A percentile compares a stretch with the other conserved stretches of the same genome.
phyloP scores from a whole-genome alignment of 2,797 vertebrate species.

The Zenarchopterus dispar region DNA sequence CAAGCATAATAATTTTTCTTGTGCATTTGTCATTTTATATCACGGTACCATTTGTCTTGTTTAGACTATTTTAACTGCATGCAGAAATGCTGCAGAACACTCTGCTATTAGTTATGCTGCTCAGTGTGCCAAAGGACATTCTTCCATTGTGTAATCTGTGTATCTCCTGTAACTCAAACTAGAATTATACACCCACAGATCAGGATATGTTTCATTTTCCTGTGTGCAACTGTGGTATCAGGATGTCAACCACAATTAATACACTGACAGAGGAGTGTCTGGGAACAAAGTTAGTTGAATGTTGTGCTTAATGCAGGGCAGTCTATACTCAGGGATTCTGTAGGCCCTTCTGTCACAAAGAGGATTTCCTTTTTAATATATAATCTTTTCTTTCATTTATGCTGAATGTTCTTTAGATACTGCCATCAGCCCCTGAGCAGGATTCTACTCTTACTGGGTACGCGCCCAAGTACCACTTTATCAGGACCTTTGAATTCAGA shows the following conservation, averaged over 20 bases:
- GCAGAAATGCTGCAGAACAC: too few relatives aligned
- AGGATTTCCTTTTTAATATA: conserved; percentile 14
- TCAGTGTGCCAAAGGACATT: neutral
- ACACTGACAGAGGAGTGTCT: conserved; percentile 53
- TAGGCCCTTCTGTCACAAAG: conserved; percentile 43
- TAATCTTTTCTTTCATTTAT: conserved; percentile 19
- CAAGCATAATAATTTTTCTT: too few relatives aligned
- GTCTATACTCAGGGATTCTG: conserved; percentile 18
- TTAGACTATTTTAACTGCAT: too few relatives aligned
- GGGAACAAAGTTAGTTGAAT: conserved; percentile 54
- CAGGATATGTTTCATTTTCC: conserved; percentile 56
- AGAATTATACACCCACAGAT: conserved; percentile 13
- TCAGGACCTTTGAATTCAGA: too few relatives aligned
- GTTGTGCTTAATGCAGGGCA: conserved; percentile 57
- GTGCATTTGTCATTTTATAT: too few relatives aligned
- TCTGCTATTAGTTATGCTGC: neutral
- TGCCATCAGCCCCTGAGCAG: neutral
- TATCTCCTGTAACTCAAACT: conserved; percentile 1
- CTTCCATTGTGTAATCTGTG: neutral
- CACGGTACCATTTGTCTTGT: too few relatives aligned
- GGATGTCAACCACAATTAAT: conserved; percentile 66
- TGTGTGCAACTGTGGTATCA: conserved; percentile 51
- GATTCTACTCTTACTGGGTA: neutral
- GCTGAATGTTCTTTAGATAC: neutral
- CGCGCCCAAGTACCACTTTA: neutral